Conservation (phyloP, 1,140 invertebrate species). For the Atta cephalotes region DNA sequence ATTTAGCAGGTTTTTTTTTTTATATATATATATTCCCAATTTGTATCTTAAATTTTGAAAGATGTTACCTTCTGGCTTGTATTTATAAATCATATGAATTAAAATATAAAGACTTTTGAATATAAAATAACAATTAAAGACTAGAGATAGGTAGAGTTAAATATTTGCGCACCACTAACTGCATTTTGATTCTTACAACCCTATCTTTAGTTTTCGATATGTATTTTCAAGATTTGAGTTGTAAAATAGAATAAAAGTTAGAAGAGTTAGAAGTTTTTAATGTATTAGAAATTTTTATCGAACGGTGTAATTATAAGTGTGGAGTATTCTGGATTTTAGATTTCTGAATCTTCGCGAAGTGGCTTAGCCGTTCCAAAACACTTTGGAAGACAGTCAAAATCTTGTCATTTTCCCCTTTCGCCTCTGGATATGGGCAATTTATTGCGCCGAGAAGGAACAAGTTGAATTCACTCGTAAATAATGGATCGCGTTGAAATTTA, state of each 20-base stretch:
- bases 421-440: conserved; percentile 8
- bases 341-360: neutral
- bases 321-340: neutral
- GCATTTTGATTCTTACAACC: too few relatives aligned
- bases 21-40: neutral
- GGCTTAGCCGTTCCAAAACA: conserved; percentile 4
- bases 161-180: too few relatives aligned
- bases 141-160: too few relatives aligned
- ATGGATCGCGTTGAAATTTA: conserved; percentile 56
- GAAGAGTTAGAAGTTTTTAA: neutral
- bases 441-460: neutral
- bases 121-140: too few relatives aligned
- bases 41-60: too few relatives aligned
- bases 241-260: neutral
- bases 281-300: neutral
- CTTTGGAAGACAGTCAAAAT: neutral
- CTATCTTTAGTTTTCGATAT: too few relatives aligned
- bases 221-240: neutral
- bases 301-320: neutral
- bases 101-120: too few relatives aligned
- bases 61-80: too few relatives aligned
- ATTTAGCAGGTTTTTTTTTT: neutral
- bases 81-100: too few relatives aligned
- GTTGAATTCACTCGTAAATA: conserved; percentile 48
- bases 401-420: neutral